Conservation (phyloP, 2,888 invertebrate genomes). For the Hoplodrina blanda region DNA sequence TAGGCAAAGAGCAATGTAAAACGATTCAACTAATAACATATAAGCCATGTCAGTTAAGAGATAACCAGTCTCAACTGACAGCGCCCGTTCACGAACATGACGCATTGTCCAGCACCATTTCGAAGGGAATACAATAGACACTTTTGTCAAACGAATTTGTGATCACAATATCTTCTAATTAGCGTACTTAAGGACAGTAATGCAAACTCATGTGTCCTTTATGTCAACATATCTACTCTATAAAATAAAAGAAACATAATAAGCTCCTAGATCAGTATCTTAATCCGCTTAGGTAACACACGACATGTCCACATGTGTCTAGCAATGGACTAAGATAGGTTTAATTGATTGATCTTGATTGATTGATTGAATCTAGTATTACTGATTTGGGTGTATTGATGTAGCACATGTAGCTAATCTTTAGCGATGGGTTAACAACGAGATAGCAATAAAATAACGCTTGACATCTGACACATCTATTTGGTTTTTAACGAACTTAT, state of each 20-base stretch:
- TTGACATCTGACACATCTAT: background rate
- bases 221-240: conserved; percentile 7
- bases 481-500: background rate
- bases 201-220: background rate
- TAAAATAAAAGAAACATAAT: conserved; percentile 7
- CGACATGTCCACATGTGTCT: conserved; percentile 24
- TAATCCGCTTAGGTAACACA: conserved; percentile 19
- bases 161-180: too few species aligned
- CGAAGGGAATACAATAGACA: too few species aligned
- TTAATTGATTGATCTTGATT: conserved; percentile 49
- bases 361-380: conserved; percentile 42
- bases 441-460: background rate
- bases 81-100: too few species aligned
- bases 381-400: conserved; percentile 39
- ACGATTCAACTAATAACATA: too few species aligned
- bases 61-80: too few species aligned
- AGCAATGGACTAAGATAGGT: conserved; percentile 9
- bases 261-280: conserved; percentile 39
- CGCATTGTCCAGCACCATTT: too few species aligned
- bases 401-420: conserved; percentile 13
- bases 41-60: too few species aligned
- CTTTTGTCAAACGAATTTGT: too few species aligned
- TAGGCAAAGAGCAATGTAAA: too few species aligned
- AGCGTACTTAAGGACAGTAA: background rate
- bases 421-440: background rate